A percentile compares a stretch with the other conserved stretches of the same genome.
Evolutionary conservation across 2,113 vertebrate species (phyloP).

Genomic region (Platichthys stellatus): DNA sequence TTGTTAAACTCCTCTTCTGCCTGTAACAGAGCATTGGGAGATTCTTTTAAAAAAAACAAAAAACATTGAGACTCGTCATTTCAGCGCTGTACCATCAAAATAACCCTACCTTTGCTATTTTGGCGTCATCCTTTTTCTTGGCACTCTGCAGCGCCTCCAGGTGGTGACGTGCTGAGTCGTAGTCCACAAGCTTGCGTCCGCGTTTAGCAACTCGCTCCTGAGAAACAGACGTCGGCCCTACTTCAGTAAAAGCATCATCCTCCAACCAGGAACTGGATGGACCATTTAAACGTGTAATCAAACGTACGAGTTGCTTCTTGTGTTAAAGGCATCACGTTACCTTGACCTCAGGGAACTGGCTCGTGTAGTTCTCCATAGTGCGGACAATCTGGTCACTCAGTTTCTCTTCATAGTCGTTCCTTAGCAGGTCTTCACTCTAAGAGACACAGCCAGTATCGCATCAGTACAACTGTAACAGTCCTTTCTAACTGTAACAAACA

Average conservation of each 20-base stretch:
- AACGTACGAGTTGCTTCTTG: background rate
- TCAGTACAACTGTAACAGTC: background rate
- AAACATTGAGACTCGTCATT: background rate
- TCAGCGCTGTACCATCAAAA: background rate
- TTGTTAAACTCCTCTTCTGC: constrained; percentile 95
- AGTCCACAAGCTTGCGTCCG: constrained; percentile 94
- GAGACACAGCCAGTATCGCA: background rate
- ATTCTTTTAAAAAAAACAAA: background rate
- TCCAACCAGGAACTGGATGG: background rate
- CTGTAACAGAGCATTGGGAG: constrained; percentile 66
- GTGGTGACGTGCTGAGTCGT: constrained; percentile 93
- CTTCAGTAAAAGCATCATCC: too few relatives aligned
- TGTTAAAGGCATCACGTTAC: constrained; percentile 61
- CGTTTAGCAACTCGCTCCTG: constrained; percentile 94
- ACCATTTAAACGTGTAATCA: background rate
- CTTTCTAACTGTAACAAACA: background rate
- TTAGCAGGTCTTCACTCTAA: constrained; percentile 93
- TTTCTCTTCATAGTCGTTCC: constrained; percentile 96
- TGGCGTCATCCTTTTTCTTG: constrained; percentile 96
- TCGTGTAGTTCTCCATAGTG: constrained; percentile 93
- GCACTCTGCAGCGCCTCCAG: constrained; percentile 90
- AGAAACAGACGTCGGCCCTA: constrained; percentile 14
- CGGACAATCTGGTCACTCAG: constrained; percentile 88
- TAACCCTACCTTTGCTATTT: constrained; percentile 85
- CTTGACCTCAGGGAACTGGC: constrained; percentile 92